A percentile compares a stretch with the other conserved stretches of the same genome.
These are phyloP conservation scores for Catharus fuscescens DNA, from an alignment of 2,113 vertebrate species.

Conservation along the genomic window DNA sequence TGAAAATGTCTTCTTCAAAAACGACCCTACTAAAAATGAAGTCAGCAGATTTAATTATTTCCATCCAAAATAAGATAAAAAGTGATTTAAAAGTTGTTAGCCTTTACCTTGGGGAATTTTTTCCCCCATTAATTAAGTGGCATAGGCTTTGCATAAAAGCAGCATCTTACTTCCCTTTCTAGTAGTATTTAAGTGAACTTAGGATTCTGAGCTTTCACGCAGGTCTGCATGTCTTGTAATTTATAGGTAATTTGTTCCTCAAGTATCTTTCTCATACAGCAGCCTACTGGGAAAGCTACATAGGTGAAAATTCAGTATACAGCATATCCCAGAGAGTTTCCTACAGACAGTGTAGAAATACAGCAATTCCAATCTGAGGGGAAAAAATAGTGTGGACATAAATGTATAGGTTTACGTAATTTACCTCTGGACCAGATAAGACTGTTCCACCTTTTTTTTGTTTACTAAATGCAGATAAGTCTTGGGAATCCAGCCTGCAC, in stretches of 20 bases:
- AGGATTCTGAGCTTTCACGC: background rate
- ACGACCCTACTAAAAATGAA: background rate
- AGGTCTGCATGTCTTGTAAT: background rate
- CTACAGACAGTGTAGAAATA: background rate
- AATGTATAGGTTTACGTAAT: background rate
- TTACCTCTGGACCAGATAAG: background rate
- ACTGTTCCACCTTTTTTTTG: background rate
- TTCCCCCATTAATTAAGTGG: accelerated
- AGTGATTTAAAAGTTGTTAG: background rate
- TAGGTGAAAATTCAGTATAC: background rate
- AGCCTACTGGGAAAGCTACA: background rate
- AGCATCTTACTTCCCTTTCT: background rate
- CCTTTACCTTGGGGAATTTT: background rate
- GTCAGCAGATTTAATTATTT: background rate
- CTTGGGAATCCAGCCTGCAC: background rate
- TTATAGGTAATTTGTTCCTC: background rate
- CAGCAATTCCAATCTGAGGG: background rate
- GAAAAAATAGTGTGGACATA: background rate
- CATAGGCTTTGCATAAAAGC: background rate
- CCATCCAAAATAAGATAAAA: background rate
- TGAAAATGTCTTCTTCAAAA: background rate
- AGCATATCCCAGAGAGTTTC: background rate
- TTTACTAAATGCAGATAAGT: background rate
- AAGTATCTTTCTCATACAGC: background rate
- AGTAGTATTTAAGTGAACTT: background rate